Conservation (phyloP, 2,113 vertebrate genomes). For the Falcunculus frontatus region DNA sequence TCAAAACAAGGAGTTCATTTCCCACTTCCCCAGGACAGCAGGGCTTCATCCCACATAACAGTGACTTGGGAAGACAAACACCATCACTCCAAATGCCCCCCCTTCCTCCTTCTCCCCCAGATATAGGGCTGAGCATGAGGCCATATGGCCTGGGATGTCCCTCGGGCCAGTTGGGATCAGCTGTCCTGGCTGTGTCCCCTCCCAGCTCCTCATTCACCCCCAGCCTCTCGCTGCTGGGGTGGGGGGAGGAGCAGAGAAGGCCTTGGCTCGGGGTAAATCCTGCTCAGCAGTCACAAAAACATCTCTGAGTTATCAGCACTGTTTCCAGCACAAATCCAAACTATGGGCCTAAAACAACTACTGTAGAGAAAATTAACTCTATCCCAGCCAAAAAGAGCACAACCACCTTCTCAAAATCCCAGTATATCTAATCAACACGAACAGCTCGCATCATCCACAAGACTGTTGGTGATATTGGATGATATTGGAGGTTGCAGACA, state of each 20-base stretch:
- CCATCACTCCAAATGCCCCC: fast-evolving
- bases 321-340: neutral
- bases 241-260: neutral
- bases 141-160: too few relatives aligned
- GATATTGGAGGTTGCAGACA: neutral
- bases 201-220: neutral
- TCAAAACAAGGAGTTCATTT: neutral
- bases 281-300: neutral
- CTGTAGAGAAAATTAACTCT: neutral
- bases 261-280: neutral
- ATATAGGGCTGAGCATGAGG: neutral
- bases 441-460: neutral
- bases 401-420: neutral
- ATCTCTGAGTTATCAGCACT: neutral
- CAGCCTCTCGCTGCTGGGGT: neutral
- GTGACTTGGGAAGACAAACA: neutral
- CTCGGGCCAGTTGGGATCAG: neutral
- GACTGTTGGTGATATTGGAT: neutral
- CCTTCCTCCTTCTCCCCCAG: neutral
- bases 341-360: neutral
- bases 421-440: neutral
- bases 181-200: neutral
- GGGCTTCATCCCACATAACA: neutral
- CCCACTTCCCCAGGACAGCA: neutral
- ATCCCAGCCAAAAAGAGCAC: neutral